Base-by-base conservation (phyloP, 2,797 vertebrate species). In the Mionectes olivaceus region DNA sequence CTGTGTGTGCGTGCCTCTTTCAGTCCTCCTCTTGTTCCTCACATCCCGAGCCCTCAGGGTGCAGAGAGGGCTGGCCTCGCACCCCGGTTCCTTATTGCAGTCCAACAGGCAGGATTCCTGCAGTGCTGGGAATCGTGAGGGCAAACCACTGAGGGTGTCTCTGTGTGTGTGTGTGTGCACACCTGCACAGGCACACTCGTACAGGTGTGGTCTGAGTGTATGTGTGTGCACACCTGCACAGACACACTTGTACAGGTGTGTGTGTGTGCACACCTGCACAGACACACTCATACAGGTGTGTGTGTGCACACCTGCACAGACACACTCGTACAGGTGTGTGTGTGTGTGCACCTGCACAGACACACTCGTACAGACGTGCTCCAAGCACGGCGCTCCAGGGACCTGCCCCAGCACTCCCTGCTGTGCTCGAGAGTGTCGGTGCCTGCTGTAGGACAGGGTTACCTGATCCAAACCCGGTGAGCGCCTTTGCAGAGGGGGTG, bases 401-500 rank as follows among this genome's bases (percentile, higher is more conserved):
- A 30, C 19, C 55, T 60, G 41, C 18, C 41, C 69, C 8, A 2
- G 21, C 19, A 0, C n/a, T 59, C 17, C 61, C 25, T 1, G 44
- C 64, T 22, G 50, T 32, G n/a, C n/a, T 50, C 4, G 57, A 8
- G 61, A 24, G 63, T 27, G 5, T 2, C 2, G 0, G 64, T 52
- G 11, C 44, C 57, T 70, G 21, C 59, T 65, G 80, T 52, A 1
- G 7, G 17, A 11, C 30, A 22, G 90, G 71, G 92, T 95, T 94
- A 96, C 96, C 97, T 95, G 93, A 79, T 87, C 96, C 93, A 91
- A 94, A 87, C 60, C 95, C 83, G 75, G 69, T 94, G 89, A 91
- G 96, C 94, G 57, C 94, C 97, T 97, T 85, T 96, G 96, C 83
- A 49, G 64, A 91, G 96, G 94, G 97, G 96, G 87, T 94, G 96